Evolutionary conservation across 2,888 invertebrate genomes (phyloP), one percentile per base, ranked within the genome.

Genomic region (Nyleta sp.): DNA sequence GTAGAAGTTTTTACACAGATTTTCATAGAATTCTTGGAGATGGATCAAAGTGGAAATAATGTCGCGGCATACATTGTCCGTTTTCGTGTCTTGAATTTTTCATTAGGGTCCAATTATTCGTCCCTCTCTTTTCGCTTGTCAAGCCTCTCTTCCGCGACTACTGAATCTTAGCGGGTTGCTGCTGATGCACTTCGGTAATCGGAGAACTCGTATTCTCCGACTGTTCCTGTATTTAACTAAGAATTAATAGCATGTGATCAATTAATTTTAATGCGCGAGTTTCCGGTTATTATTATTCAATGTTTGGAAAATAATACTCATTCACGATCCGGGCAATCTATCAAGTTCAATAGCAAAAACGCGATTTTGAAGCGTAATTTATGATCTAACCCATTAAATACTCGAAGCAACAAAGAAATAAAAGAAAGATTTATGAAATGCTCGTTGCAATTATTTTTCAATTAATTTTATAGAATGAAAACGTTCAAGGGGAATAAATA

Each of bases 21-120:
- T 11, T 2, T 7, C 24, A 7, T 24, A 24, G 24, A 24, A 24
- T 24, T 3, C n/a, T 28, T 28, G 5, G 33, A 33, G 33, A 11
- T 17, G 28, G 31, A 44, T 62, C 8, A 46, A n/a, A 60, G 33
- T 15, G 33, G 60, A 60, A 60, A 64, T 50, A 64, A 64, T n/a
- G 50, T 28, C 18, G 11, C 35, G 17, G 13, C 31, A 33, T 22
- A 18, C 8, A 31, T 42, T 42, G 44, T 65, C 53, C 40, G 31
- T 33, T 48, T 17, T 53, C 48, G 53, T 44, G 53, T 8, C 11
- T 24, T 65, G 65, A 65, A 65, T 65, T 65, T 65, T 65, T 65
- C 65, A 53, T 53, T 53, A 31, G 65, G 42, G 52, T 67, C 44
- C 67, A 67, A 67, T 67, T 55, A 67, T 65, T 65, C 11, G 4